Conservation (phyloP, 2,797 vertebrate genomes). For the Dermochelys coriacea region DNA sequence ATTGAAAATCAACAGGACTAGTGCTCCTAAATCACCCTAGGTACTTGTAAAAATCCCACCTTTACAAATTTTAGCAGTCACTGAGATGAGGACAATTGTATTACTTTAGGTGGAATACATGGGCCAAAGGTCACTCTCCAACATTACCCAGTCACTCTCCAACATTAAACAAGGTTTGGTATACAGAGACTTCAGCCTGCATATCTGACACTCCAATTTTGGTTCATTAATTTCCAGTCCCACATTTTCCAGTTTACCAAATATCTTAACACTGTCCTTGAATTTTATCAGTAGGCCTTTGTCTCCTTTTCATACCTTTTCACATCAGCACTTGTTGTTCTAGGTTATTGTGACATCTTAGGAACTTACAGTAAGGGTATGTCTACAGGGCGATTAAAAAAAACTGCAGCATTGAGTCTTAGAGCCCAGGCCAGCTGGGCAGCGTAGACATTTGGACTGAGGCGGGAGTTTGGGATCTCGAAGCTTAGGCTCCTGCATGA, state of each 20-base stretch:
- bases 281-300: background rate
- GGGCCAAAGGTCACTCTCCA: background rate
- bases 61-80: background rate
- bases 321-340: background rate
- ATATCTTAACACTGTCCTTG: background rate
- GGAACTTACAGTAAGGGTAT: background rate
- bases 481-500: too few species aligned
- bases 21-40: background rate
- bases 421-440: background rate
- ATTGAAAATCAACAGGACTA: background rate
- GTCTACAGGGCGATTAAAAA: background rate
- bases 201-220: background rate
- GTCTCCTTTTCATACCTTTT: background rate
- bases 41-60: too few species aligned
- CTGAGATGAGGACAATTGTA: background rate
- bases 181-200: background rate
- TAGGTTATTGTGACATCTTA: background rate
- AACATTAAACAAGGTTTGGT: background rate
- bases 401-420: background rate
- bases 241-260: background rate
- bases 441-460: background rate
- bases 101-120: background rate
- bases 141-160: background rate
- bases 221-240: background rate
- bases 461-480: too few species aligned